A percentile compares a stretch with the other conserved stretches of the same genome.
These are phyloP conservation scores for Baccha elongata DNA, from an alignment of 2,888 invertebrate genomes.

Conservation along the genomic window DNA sequence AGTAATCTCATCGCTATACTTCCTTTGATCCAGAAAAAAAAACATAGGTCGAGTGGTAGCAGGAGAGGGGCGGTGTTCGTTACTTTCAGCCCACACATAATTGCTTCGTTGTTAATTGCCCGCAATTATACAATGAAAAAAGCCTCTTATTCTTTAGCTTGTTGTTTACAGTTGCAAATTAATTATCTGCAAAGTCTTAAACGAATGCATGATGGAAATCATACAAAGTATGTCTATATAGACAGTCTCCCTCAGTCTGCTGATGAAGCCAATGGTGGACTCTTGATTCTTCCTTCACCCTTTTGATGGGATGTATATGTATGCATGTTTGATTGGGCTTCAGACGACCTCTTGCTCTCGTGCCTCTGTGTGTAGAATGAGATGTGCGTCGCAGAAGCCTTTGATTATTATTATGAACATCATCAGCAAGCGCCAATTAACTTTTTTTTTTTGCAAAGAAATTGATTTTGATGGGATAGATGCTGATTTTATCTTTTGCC, in stretches of 20 bases:
- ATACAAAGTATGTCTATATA: background rate
- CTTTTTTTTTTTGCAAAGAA: conserved; percentile 39
- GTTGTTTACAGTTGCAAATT: conserved; percentile 70
- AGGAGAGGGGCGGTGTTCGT: conserved; percentile 8
- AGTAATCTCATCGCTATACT: conserved; percentile 39
- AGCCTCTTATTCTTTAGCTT: conserved; percentile 32
- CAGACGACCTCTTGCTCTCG: conserved; percentile 40
- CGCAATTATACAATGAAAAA: conserved; percentile 66
- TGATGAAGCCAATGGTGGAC: conserved; percentile 15
- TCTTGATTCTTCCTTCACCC: conserved; percentile 26
- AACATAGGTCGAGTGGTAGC: background rate
- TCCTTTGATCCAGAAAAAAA: conserved; percentile 45
- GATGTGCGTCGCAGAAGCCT: conserved; percentile 27
- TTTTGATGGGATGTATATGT: conserved; percentile 20
- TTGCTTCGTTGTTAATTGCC: conserved; percentile 59
- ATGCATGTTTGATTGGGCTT: conserved; percentile 25
- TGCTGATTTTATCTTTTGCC: conserved; percentile 34
- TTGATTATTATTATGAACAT: conserved; percentile 32
- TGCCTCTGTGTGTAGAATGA: conserved; percentile 13
- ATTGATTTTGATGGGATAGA: conserved; percentile 41
- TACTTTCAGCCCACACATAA: conserved; percentile 45
- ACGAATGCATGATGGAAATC: conserved; percentile 38
- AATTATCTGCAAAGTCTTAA: conserved; percentile 54
- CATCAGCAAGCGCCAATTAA: conserved; percentile 48
- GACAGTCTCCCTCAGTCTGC: background rate